phyloP scores from a whole-genome alignment of 2,888 invertebrate species.

The Pyrochroa serraticornis region DNA sequence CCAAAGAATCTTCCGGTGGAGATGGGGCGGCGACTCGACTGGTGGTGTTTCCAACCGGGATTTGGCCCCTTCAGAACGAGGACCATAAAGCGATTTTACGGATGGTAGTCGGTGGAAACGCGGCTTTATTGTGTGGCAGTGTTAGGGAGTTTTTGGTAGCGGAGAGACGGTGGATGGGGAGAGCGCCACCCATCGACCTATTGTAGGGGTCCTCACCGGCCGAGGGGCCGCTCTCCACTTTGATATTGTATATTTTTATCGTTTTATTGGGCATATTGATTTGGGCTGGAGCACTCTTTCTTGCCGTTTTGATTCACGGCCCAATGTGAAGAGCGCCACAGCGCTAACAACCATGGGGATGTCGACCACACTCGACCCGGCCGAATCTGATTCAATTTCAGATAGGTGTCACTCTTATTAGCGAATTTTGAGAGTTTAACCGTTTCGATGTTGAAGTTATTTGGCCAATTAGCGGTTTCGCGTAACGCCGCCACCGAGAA shows the following conservation, averaged over 20 bases:
- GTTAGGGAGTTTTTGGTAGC: constrained; percentile 1
- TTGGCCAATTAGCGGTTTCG: no score
- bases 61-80: constrained; percentile 15
- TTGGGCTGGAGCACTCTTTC: constrained; percentile 42
- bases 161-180: constrained; percentile 10
- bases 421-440: no score
- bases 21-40: constrained; percentile 6
- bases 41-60: constrained; percentile 15
- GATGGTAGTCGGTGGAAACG: constrained; percentile 5
- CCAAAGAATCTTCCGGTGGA: constrained; percentile 4
- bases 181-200: constrained; percentile 47
- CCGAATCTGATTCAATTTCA: no score
- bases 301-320: constrained; percentile 42
- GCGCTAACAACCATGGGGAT: background rate
- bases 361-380: no score
- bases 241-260: constrained; percentile 59
- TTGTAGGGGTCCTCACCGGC: constrained; percentile 46
- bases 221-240: constrained; percentile 50
- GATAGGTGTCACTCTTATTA: no score
- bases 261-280: constrained; percentile 59
- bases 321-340: constrained; percentile 1
- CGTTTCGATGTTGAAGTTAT: no score
- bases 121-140: constrained; percentile 32
- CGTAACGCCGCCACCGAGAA: no score
- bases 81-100: constrained; percentile 17